Evolutionary conservation across 2,797 vertebrate species (phyloP).

Genomic region (Petrocephalus schoutedeni): DNA sequence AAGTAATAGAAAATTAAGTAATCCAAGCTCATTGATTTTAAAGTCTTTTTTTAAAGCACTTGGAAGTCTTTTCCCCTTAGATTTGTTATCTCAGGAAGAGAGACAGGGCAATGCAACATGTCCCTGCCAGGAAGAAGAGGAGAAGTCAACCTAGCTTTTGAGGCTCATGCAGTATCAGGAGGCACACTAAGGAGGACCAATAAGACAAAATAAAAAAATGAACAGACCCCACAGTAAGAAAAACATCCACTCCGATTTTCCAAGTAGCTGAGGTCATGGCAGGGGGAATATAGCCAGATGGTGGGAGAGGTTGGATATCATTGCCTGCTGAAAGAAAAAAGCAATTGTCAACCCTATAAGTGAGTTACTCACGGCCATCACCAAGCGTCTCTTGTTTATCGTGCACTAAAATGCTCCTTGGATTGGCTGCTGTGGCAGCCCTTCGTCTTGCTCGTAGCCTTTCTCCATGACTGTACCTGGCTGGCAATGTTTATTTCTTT

Average conservation of each 20-base stretch:
- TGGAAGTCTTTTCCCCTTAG: not conserved
- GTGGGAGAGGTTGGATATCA: conserved; percentile 53
- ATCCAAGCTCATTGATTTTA: not conserved
- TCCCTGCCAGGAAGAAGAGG: not conserved
- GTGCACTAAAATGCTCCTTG: conserved; percentile 31
- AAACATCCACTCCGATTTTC: conserved; percentile 34
- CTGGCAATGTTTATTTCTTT: not conserved
- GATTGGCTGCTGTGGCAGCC: not conserved
- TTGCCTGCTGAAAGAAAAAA: conserved; percentile 53
- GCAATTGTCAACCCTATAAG: conserved; percentile 57
- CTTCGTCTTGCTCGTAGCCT: not conserved
- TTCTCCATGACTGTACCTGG: not conserved
- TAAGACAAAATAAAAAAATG: conserved; percentile 6
- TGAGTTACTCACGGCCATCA: conserved; percentile 52
- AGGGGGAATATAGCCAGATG: not conserved
- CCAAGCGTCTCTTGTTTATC: conserved; percentile 52
- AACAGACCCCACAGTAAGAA: conserved; percentile 32
- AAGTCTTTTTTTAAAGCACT: conserved; percentile 10
- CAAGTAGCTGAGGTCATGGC: not conserved
- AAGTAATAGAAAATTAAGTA: not conserved
- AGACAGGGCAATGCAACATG: not conserved
- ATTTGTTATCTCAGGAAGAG: not conserved
- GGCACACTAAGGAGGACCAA: not conserved
- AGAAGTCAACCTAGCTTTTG: not conserved
- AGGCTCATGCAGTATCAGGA: not conserved